Percentiles rank a stretch among this genome's conserved stretches.
Conservation (phyloP, 2,888 invertebrate genomes). For the Mesorhabditis sp. region DNA sequence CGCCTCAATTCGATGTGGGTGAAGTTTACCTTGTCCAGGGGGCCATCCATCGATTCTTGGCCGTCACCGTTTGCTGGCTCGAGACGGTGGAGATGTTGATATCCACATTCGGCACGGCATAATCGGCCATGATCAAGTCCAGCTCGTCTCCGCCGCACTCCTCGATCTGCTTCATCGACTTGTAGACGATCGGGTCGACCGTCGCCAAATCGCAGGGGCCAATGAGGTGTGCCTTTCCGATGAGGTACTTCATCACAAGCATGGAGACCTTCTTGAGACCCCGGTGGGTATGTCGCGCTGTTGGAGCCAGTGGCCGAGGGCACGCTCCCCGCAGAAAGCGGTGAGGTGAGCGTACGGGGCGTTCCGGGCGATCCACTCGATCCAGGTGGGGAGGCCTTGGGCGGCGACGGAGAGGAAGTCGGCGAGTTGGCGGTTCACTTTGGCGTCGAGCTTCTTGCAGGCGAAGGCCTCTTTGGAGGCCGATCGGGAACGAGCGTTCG, state of each 20-base stretch:
- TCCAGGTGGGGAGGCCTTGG: constrained; percentile 91
- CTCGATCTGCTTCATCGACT: constrained; percentile 28
- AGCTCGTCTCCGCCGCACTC: constrained; percentile 67
- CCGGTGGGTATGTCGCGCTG: constrained; percentile 17
- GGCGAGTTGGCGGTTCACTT: constrained; percentile 92
- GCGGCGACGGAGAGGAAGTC: constrained; percentile 97
- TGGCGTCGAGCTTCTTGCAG: constrained; percentile 79
- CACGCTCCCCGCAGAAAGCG: constrained; percentile 88
- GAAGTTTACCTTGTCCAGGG: too few species aligned
- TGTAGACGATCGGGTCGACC: not conserved
- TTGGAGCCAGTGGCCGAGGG: constrained; percentile 80
- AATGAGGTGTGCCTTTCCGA: constrained; percentile 62
- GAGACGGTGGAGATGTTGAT: not conserved
- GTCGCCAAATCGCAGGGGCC: constrained; percentile 26
- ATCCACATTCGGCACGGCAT: constrained; percentile 75
- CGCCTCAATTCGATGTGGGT: too few species aligned
- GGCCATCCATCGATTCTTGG: constrained; percentile 76
- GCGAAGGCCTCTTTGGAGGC: constrained; percentile 24
- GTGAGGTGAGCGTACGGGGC: constrained; percentile 86
- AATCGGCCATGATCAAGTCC: constrained; percentile 68
- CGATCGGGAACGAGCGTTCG: not conserved
- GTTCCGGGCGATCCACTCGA: constrained; percentile 28
- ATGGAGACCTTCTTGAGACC: constrained; percentile 69
- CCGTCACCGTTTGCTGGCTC: constrained; percentile 64
- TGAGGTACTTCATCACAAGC: constrained; percentile 91